Conservation (phyloP, 1,140 invertebrate species). For the Venturia canescens region DNA sequence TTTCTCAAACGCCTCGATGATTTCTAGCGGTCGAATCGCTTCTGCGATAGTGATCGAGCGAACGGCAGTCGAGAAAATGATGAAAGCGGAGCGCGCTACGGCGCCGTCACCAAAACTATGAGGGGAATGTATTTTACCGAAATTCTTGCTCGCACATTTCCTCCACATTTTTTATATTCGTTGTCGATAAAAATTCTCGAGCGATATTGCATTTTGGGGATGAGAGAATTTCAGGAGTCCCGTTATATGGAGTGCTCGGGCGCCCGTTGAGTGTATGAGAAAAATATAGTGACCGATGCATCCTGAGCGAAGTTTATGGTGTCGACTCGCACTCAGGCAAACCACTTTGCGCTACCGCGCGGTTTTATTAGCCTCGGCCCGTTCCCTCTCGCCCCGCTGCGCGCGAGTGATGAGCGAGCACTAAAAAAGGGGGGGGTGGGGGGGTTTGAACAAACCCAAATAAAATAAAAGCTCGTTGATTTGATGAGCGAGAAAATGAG, state of each 20-base stretch:
- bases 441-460: background rate
- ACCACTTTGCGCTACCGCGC: conserved; percentile 12
- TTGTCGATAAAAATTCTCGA: background rate
- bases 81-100: background rate
- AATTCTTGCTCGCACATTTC: background rate
- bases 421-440: background rate
- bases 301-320: background rate
- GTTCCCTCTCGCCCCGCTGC: background rate
- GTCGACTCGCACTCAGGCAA: background rate
- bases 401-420: background rate
- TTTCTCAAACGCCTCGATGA: no score
- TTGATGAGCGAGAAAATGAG: background rate
- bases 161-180: background rate
- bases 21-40: no score
- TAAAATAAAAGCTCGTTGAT: conserved; percentile 4
- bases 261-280: no score
- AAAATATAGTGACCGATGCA: conserved; percentile 4
- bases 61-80: background rate
- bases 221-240: no score
- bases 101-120: background rate
- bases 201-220: background rate
- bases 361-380: conserved; percentile 13
- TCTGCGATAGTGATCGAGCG: no score
- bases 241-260: no score
- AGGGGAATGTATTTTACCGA: background rate